Base-by-base conservation (phyloP, 2,113 vertebrate species). In the Glaucomys volans region DNA sequence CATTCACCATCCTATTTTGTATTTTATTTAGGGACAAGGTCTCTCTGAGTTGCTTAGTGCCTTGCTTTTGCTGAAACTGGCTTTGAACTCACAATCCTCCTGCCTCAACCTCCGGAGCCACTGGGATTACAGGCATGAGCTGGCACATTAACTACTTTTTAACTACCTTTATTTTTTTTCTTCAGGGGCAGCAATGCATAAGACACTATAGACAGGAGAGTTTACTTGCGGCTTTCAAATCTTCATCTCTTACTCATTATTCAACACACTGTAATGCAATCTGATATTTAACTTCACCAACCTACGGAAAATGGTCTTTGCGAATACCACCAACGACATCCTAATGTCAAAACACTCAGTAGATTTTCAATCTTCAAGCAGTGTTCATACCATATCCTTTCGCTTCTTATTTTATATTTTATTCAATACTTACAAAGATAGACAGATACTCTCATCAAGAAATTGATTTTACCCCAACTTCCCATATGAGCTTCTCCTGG, bases 391-490 rank as follows among this genome's bases (percentile, higher is more conserved):
- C 35, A n/a, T 62, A 1, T 76, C 9, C 20, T 6, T 62, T 85
- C 10, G 52, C 40, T 90, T 92, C 30, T 32, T 42, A n/a, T 35
- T 94, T 94, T 89, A 75, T 76, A 62, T 71, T 72, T 26, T 94
- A 47, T 57, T 82, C 7, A 72, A 1, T 81, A 9, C 2, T 80
- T 79, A 90, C 1, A 47, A 47, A 79, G 28, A 52, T 13, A 4
- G 22, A 81, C 1, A 20, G 67, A n/a, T 4, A 32, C 2, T 50
- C 40, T 35, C 9, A 77, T 72, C 26, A 88, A 40, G 12, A 80
- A 93, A 84, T 2, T 42, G 16, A 72, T 42, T 81, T 71, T 20
- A 54, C 50, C n/a, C 28, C 37, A 37, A 0, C 5, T 44, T 90
- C 52, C 20, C 47, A 26, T 30, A 40, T 66, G 13, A 32, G 6